phyloP scores from a whole-genome alignment of 2,797 vertebrate genomes.

The Nyctibius grandis region DNA sequence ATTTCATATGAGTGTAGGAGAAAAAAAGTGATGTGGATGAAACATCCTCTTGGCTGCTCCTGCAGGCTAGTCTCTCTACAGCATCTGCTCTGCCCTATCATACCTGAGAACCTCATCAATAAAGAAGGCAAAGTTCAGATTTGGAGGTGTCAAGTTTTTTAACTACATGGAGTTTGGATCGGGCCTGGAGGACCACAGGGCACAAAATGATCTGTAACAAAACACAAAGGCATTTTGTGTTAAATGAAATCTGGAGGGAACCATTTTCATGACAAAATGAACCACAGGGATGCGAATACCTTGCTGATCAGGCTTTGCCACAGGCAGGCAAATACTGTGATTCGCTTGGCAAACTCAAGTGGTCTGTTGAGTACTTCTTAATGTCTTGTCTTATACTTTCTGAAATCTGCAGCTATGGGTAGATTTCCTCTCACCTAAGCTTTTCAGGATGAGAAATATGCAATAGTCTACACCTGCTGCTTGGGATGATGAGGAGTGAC shows the following conservation, averaged over 20 bases:
- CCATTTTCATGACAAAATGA: not conserved
- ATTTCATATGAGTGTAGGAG: not conserved
- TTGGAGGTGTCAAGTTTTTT: not conserved
- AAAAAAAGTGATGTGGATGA: not conserved
- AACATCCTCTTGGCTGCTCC: not conserved
- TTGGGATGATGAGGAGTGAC: not conserved
- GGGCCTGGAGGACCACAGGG: not conserved
- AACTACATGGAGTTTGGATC: not conserved
- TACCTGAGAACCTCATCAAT: not conserved
- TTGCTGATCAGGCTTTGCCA: not conserved
- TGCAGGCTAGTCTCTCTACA: not conserved
- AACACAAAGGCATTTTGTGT: not conserved
- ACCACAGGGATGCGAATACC: accelerated
- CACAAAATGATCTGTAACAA: not conserved
- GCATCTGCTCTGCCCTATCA: not conserved
- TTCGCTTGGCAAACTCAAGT: not conserved
- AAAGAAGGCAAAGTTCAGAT: not conserved
- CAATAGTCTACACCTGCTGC: not conserved
- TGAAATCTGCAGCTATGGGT: not conserved
- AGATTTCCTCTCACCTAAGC: not conserved
- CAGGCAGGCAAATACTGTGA: not conserved
- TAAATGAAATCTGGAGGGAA: not conserved
- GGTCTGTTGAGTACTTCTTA: not conserved
- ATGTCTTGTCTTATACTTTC: not conserved
- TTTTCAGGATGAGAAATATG: not conserved